A percentile compares a stretch with the other conserved stretches of the same genome.
These are phyloP conservation scores for Hedya salicella DNA, from an alignment of 2,888 invertebrate species.

Conservation along the genomic window DNA sequence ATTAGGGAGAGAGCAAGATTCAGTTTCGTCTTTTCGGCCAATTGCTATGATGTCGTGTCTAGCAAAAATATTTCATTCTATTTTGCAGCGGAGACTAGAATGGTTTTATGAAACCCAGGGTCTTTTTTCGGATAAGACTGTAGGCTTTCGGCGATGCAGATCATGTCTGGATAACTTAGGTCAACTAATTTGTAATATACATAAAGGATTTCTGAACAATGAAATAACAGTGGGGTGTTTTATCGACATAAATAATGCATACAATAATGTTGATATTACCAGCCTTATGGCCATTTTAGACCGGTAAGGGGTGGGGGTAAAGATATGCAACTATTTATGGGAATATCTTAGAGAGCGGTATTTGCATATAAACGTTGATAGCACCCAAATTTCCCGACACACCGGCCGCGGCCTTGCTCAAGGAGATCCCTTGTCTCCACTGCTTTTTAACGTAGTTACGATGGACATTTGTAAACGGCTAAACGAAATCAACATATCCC, in stretches of 20 bases:
- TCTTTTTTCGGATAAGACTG: too few species aligned
- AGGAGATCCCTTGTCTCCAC: constrained; percentile 1
- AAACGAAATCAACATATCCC: background rate
- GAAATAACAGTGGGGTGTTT: background rate
- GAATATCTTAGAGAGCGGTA: background rate
- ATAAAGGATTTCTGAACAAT: background rate
- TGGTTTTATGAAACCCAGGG: background rate
- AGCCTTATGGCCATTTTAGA: background rate
- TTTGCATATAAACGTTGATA: background rate
- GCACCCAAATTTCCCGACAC: background rate
- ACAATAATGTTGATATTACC: background rate
- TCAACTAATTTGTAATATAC: background rate
- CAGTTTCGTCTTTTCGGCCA: background rate
- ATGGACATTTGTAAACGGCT: background rate
- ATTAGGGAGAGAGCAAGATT: background rate
- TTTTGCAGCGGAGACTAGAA: background rate
- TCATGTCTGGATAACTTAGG: constrained; percentile 5
- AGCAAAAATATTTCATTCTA: background rate
- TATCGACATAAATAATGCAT: constrained; percentile 6
- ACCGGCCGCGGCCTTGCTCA: background rate
- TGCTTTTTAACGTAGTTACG: background rate
- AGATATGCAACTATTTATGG: constrained; percentile 5
- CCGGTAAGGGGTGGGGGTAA: background rate
- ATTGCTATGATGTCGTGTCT: constrained; percentile 5
- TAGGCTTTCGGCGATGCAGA: background rate